These are phyloP conservation scores for Actinopyga echinites DNA, from an alignment of 53 echinoderm and acorn worm genomes.

Conservation along the genomic window DNA sequence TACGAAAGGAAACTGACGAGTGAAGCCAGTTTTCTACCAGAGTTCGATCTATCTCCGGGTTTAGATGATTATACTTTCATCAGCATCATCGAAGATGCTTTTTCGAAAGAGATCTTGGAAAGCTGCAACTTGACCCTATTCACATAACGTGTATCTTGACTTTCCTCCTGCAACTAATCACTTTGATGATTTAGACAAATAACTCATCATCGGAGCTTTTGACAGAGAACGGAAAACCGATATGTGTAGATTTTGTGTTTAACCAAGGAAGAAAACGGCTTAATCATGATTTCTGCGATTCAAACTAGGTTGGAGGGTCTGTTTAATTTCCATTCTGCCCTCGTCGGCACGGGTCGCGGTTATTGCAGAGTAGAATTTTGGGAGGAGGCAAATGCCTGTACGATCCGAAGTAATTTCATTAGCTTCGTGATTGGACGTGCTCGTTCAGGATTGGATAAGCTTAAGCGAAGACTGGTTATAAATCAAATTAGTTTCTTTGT, in stretches of 20 bases:
- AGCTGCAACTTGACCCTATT: too few relatives aligned
- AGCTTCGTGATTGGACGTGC: constrained; percentile 24
- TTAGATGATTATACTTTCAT: too few relatives aligned
- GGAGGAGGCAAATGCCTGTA: neutral
- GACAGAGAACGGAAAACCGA: constrained; percentile 12
- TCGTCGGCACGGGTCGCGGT: constrained; percentile 26
- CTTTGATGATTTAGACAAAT: constrained; percentile 22
- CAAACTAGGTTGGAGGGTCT: constrained; percentile 22
- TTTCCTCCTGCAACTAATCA: neutral
- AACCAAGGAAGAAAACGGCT: constrained; percentile 31
- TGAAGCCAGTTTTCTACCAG: too few relatives aligned
- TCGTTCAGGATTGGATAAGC: constrained; percentile 22
- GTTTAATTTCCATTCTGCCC: constrained; percentile 20
- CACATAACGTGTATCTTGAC: too few relatives aligned
- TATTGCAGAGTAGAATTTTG: neutral
- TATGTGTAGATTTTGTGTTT: constrained; percentile 24
- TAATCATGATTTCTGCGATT: constrained; percentile 24
- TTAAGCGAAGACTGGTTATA: constrained; percentile 32
- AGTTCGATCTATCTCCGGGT: too few relatives aligned
- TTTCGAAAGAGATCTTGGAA: too few relatives aligned
- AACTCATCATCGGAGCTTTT: constrained; percentile 14
- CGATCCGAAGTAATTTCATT: constrained; percentile 20
- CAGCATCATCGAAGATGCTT: too few relatives aligned
- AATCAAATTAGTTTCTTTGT: constrained; percentile 16
- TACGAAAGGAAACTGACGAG: too few relatives aligned